phyloP scores from a whole-genome alignment of 2,113 vertebrate genomes.

The Actenoides hombroni region DNA sequence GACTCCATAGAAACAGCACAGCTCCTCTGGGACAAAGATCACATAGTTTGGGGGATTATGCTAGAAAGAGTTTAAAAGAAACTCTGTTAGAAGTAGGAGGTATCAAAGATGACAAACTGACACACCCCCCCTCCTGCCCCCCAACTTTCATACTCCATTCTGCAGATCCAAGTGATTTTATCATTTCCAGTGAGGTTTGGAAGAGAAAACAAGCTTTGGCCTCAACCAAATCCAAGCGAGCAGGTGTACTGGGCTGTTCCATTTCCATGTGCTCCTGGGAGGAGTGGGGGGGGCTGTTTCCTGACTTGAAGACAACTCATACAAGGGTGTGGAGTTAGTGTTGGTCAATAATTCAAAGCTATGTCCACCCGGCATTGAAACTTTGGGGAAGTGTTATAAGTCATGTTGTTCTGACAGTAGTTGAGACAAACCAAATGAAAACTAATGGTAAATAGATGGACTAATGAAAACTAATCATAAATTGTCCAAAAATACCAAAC shows the following conservation, averaged over 20 bases:
- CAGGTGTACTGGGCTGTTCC: neutral
- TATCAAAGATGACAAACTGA: neutral
- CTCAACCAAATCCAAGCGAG: neutral
- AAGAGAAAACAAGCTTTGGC: neutral
- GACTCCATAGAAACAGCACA: conserved; percentile 12
- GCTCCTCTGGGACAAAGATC: neutral
- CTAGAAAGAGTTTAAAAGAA: conserved; percentile 5
- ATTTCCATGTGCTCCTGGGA: neutral
- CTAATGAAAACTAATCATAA: neutral
- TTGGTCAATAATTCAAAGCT: neutral
- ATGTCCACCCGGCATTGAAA: accelerated
- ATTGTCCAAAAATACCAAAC: neutral
- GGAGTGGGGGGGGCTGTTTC: neutral
- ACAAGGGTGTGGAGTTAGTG: neutral
- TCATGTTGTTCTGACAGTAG: neutral
- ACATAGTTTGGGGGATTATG: conserved; percentile 32
- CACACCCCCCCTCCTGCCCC: no score
- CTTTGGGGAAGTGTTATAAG: no score
- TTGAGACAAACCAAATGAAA: neutral
- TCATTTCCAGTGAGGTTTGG: neutral
- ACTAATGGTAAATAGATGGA: neutral
- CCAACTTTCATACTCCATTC: neutral
- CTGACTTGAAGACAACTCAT: neutral
- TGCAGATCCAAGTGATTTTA: neutral
- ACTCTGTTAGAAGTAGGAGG: neutral